Evolutionary conservation across 2,888 invertebrate genomes (phyloP), one percentile per base, ranked within the genome.

Genomic region (Augiades crinisus): DNA sequence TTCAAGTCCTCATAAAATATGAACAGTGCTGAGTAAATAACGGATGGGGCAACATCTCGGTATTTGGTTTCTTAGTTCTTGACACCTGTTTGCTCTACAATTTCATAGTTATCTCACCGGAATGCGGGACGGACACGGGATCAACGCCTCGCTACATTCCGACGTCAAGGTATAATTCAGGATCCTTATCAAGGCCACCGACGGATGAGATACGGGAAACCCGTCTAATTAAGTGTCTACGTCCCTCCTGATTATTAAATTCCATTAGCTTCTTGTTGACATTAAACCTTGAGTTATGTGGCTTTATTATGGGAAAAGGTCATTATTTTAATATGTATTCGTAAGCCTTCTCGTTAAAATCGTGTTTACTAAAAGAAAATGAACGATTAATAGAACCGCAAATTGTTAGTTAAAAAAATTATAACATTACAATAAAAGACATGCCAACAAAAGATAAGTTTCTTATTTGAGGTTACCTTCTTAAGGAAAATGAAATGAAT

Each of bases 81-180:
- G n/a, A n/a, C n/a, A n/a, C n/a, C n/a, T n/a, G n/a, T n/a, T n/a
- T n/a, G 53, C 53, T 54, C 54, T 58, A 21, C 30, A 45, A 30
- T 54, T 33, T 55, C 40, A 43, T 55, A 43, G 71, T 76, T 82
- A 80, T 81, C 81, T 72, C 41, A 1, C 6, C 22, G 79, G 75
- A 76, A 81, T 78, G 78, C 64, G 58, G 64, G 55, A 52, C 27
- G 47, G 37, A 34, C 34, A 45, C 58, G 50, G 60, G 63, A 66
- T 64, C 59, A 63, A 61, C 60, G 62, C 70, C 67, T 74, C 59
- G 47, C 56, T 55, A 62, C 75, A 78, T 81, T 78, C 76, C 72
- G 55, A 22, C 54, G 58, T 53, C 57, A 44, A 60, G 60, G 70
- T 65, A 70, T 70, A 67, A 68, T 67, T 70, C 54, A 66, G 41